Percentiles rank a stretch among this genome's conserved stretches.
These are phyloP conservation scores for Oscheius sp. DNA, from an alignment of 2,888 invertebrate genomes.

Conservation along the genomic window DNA sequence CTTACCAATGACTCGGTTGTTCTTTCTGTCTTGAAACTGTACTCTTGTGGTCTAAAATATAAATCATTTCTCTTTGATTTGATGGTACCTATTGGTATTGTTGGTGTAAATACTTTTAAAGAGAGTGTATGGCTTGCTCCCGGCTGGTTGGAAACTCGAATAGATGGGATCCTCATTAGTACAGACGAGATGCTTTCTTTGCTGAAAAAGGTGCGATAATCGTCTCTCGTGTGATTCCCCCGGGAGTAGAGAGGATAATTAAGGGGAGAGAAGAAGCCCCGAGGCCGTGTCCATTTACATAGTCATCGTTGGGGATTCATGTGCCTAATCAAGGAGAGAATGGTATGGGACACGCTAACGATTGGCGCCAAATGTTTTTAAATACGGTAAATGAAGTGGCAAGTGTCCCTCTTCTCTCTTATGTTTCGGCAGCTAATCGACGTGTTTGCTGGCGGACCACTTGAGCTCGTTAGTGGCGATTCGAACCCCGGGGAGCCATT, in stretches of 20 bases:
- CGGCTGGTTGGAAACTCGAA: slow-evolving; percentile 65
- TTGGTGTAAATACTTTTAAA: slow-evolving; percentile 73
- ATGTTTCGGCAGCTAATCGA: slow-evolving; percentile 15
- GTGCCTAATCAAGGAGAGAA: not conserved
- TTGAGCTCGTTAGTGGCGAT: slow-evolving; percentile 35
- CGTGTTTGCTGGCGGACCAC: slow-evolving; percentile 25
- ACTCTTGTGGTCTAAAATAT: slow-evolving; percentile 68
- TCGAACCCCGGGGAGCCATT: slow-evolving; percentile 25
- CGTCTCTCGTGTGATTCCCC: slow-evolving; percentile 5
- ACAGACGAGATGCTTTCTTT: slow-evolving; percentile 64
- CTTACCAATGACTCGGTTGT: slow-evolving; percentile 71
- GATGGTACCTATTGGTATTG: slow-evolving; percentile 64
- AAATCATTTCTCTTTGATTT: not conserved
- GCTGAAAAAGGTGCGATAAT: slow-evolving; percentile 58
- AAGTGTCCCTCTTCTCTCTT: not conserved
- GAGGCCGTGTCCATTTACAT: slow-evolving; percentile 1
- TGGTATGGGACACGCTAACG: slow-evolving; percentile 24
- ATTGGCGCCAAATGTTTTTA: too few species aligned
- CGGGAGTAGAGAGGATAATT: slow-evolving; percentile 4
- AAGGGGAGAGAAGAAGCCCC: slow-evolving; percentile 10
- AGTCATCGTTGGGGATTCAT: too few species aligned
- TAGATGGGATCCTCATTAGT: slow-evolving; percentile 72
- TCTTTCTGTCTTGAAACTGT: slow-evolving; percentile 73
- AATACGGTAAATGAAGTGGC: too few species aligned
- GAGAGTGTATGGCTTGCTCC: slow-evolving; percentile 71